phyloP scores from a whole-genome alignment of 2,888 invertebrate genomes.

The Odontothrips loti region DNA sequence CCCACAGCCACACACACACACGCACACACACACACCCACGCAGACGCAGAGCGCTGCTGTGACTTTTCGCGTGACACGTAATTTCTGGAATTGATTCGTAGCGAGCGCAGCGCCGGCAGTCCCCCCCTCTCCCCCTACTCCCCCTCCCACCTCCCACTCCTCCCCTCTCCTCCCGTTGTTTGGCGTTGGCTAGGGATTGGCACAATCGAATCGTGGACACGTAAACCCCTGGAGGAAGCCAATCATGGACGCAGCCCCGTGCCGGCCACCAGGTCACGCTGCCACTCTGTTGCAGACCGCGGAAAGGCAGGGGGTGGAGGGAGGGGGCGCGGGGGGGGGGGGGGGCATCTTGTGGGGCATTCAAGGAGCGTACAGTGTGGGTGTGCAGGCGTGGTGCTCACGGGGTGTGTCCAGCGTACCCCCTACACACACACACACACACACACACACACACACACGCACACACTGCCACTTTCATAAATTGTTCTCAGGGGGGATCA shows the following conservation, averaged over 20 bases:
- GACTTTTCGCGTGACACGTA: conserved; percentile 5
- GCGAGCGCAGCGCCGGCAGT: background rate
- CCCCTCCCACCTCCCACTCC: background rate
- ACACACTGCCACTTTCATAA: conserved; percentile 7
- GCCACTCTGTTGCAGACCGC: background rate
- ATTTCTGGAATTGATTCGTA: conserved; percentile 18
- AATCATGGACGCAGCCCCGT: background rate
- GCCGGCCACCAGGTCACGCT: background rate
- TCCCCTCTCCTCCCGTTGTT: background rate
- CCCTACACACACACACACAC: no score
- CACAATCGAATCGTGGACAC: background rate
- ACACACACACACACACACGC: no score
- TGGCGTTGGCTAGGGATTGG: background rate
- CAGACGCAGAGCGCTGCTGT: background rate
- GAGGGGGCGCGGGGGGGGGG: background rate
- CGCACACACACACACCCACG: no score
- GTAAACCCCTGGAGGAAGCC: background rate
- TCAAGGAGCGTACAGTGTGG: no score
- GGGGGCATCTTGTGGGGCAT: no score
- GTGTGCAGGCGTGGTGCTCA: no score
- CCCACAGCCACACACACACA: no score
- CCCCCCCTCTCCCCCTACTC: background rate
- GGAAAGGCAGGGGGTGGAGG: background rate
- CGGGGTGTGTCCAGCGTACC: no score
- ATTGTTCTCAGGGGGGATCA: background rate